Evolutionary conservation across 2,888 invertebrate species (phyloP), one percentile per base, ranked within the genome.

Genomic region (Caenorhabditis imperialis): DNA sequence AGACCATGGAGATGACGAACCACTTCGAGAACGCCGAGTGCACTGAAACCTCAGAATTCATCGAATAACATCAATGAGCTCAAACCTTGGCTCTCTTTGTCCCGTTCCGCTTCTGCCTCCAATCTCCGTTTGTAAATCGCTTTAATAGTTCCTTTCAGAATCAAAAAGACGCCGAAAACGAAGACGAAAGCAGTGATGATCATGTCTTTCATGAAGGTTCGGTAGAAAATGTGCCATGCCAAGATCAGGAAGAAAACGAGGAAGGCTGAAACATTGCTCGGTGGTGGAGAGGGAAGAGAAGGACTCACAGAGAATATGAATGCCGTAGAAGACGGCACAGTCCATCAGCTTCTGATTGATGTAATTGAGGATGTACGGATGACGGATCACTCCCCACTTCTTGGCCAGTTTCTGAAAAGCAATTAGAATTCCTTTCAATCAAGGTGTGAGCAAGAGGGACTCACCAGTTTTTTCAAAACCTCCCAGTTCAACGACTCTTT

Each of bases 201-300:
- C 0, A 73, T 45, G 42, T 84, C 83, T 45, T 82, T 83, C 60
- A 48, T 55, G 5, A 77, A 14, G 8, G 71, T 76, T 77, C 77
- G 18, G 20, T 76, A 37, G 75, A 82, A 81, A 27, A 87, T 79
- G 60, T 86, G 87, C 44, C 81, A 81, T 23, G 85, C 86, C 1
- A 86, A 71, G n/a, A 86, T 73, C n/a, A 86, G 77, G n/a, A 86
- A 78, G 48, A 87, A 86, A 20, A 72, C 4, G 62, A 84, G 84
- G 69, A 84, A 85, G 2, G 81, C 78, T 63, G 80, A 30, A 71
- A 72, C n/a, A 40, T 22, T n/a, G n/a, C 22, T n/a, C n/a, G n/a
- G 20, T 14, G 6, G 14, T n/a, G 23, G 7, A 8, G 51, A 25
- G 10, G 33, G 12, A 16, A 42, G 16, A 10, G 1, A 18, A 30